Conservation (phyloP, 1,140 invertebrate species). For the Caerostris extrusa region DNA sequence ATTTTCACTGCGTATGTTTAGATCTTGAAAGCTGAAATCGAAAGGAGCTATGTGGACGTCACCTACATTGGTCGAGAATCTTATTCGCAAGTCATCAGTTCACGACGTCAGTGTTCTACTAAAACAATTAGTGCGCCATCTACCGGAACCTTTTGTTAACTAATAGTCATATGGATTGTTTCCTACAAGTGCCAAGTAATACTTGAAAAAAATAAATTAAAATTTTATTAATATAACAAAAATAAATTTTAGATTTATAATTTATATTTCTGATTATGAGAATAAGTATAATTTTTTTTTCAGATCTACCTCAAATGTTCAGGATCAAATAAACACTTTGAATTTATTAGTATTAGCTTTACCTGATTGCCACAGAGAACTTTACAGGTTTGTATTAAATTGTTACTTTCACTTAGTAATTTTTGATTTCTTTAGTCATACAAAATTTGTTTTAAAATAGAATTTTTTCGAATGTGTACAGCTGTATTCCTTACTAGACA, state of each 20-base stretch:
- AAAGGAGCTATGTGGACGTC: slow-evolving; percentile 54
- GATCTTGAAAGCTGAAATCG: slow-evolving; percentile 69
- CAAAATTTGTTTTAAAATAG: not conserved
- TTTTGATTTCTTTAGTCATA: not conserved
- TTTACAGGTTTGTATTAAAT: slow-evolving; percentile 83
- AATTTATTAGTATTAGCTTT: slow-evolving; percentile 91
- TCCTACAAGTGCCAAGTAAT: slow-evolving; percentile 91
- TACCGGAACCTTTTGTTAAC: slow-evolving; percentile 96
- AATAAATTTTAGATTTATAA: not conserved
- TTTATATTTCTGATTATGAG: not conserved
- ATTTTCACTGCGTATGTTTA: not conserved
- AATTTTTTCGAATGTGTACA: too few relatives aligned
- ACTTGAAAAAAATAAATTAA: not conserved
- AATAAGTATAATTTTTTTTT: slow-evolving; percentile 52
- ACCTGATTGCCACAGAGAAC: slow-evolving; percentile 90
- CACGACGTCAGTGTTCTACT: slow-evolving; percentile 96
- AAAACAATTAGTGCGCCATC: slow-evolving; percentile 95
- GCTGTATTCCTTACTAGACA: not conserved
- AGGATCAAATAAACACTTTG: slow-evolving; percentile 85
- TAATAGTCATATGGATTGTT: slow-evolving; percentile 91
- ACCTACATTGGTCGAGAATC: slow-evolving; percentile 57
- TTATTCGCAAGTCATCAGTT: slow-evolving; percentile 81
- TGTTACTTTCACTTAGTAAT: not conserved
- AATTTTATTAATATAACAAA: not conserved
- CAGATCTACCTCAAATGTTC: slow-evolving; percentile 81